These are phyloP conservation scores for Vidua chalybeata DNA, from an alignment of 2,113 vertebrate genomes.

Conservation along the genomic window DNA sequence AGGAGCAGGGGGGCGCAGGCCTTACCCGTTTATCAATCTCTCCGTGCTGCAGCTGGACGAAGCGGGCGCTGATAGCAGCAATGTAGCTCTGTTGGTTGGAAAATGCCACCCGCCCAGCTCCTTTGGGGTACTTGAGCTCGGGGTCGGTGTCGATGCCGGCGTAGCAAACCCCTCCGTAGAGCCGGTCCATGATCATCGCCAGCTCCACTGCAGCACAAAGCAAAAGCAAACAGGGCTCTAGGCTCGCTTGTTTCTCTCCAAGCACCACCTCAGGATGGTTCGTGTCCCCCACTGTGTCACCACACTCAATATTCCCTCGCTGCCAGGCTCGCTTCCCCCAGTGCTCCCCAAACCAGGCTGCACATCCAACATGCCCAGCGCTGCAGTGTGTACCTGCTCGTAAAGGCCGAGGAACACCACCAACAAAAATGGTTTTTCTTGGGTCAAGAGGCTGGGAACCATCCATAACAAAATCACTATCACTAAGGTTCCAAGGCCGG, in stretches of 20 bases:
- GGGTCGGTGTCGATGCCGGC: slow-evolving; percentile 99
- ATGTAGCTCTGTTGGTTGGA: slow-evolving; percentile 99
- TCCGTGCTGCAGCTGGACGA: slow-evolving; percentile 99
- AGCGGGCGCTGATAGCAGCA: slow-evolving; percentile 99
- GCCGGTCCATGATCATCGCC: slow-evolving; percentile 99
- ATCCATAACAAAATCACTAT: slow-evolving; percentile 99
- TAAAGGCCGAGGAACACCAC: slow-evolving; percentile 95
- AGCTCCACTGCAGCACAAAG: slow-evolving; percentile 87
- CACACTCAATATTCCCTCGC: background rate
- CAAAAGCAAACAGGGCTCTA: background rate
- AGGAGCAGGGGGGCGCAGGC: background rate
- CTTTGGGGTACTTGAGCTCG: slow-evolving; percentile 98
- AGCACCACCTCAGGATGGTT: background rate
- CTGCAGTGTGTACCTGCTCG: slow-evolving; percentile 88
- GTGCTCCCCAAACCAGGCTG: slow-evolving; percentile 19
- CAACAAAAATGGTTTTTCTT: slow-evolving; percentile 98
- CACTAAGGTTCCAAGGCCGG: slow-evolving; percentile 98
- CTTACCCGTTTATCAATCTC: slow-evolving; percentile 99
- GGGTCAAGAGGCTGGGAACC: slow-evolving; percentile 98
- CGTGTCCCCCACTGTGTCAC: background rate
- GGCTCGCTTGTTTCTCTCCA: rapidly evolving
- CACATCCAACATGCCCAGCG: background rate
- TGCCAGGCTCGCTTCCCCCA: slow-evolving; percentile 4
- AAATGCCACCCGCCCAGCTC: slow-evolving; percentile 96
- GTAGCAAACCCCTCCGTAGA: slow-evolving; percentile 98